phyloP scores from a whole-genome alignment of 2,113 vertebrate genomes.

The Saimiri boliviensis region DNA sequence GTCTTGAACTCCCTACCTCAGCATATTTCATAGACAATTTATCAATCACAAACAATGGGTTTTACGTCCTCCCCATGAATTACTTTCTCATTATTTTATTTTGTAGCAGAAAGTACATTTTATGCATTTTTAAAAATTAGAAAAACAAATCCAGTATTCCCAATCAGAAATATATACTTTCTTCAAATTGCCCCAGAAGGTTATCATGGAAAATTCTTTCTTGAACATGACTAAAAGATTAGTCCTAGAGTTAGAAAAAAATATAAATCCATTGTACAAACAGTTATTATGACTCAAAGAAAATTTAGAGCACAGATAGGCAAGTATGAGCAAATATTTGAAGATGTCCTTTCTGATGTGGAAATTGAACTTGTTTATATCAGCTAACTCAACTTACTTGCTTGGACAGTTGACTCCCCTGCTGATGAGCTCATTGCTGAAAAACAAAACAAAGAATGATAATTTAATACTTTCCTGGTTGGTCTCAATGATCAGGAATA shows the following conservation, averaged over 20 bases:
- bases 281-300: slow-evolving; percentile 1
- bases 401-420: slow-evolving; percentile 66
- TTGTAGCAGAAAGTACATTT: slow-evolving; percentile 43
- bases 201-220: slow-evolving; percentile 16
- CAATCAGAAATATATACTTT: slow-evolving; percentile 48
- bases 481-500: neutral
- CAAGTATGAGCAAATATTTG: slow-evolving; percentile 40
- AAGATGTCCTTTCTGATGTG: slow-evolving; percentile 25
- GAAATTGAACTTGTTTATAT: slow-evolving; percentile 51
- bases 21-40: neutral
- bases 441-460: slow-evolving; percentile 61
- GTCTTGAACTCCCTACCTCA: too few species aligned
- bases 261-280: neutral
- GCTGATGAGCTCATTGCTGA: slow-evolving; percentile 71
- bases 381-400: slow-evolving; percentile 69
- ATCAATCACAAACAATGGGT: neutral
- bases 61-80: neutral
- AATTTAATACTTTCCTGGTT: slow-evolving; percentile 17
- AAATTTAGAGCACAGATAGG: neutral
- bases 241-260: neutral
- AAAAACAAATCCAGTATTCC: slow-evolving; percentile 34
- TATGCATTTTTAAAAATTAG: slow-evolving; percentile 1
- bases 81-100: slow-evolving; percentile 34
- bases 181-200: neutral
- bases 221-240: slow-evolving; percentile 14